Base-by-base conservation (phyloP, 92 coral and sea anemone species). In the Meandrina meandrites region DNA sequence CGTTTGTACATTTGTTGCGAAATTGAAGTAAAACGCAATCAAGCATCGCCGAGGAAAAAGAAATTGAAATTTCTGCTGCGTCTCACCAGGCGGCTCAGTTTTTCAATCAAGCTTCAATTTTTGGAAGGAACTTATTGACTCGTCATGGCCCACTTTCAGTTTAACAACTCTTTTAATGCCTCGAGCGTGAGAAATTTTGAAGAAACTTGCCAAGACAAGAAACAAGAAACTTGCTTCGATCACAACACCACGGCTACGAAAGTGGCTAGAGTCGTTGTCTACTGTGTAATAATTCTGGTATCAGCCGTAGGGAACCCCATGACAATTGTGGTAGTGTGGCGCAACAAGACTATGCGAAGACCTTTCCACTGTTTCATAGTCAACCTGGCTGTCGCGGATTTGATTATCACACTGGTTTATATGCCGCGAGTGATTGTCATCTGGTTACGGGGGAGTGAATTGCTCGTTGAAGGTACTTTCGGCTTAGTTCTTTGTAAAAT, bases 321-420 rank as follows among this genome's bases (percentile, higher is more conserved):
- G 91, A 85, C 87, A 7, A 71, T 91, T 5, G 68, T 78, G 21
- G 81, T 88, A 9, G 81, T 91, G 36, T 34, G 56, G 76, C 75
- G 81, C 36, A 79, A 78, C 48, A 73, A 34, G 56, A 78, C 42
- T 13, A 64, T 76, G 70, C 79, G 85, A 27, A 91, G 80, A 54
- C 62, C 86, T 5, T 75, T 86, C 8, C 79, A 91, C 78, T 30
- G 76, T 16, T 91, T 91, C 28, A 82, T 91, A 17, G 78, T 88
- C 22, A 91, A 91, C 87, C 64, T 91, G 79, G 91, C 93, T n/a
- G 79, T 82, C 2, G 84, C 93, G 8, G 93, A 91, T 45, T 68
- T 91, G 80, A 71, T 68, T 28, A 81, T 88, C 73, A 88, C 93
- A 8, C 67, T 80, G 35, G 89, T 91, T 12, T 91, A 91, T 53